phyloP scores from a whole-genome alignment of 2,113 vertebrate genomes.

The Colinus virginianus region DNA sequence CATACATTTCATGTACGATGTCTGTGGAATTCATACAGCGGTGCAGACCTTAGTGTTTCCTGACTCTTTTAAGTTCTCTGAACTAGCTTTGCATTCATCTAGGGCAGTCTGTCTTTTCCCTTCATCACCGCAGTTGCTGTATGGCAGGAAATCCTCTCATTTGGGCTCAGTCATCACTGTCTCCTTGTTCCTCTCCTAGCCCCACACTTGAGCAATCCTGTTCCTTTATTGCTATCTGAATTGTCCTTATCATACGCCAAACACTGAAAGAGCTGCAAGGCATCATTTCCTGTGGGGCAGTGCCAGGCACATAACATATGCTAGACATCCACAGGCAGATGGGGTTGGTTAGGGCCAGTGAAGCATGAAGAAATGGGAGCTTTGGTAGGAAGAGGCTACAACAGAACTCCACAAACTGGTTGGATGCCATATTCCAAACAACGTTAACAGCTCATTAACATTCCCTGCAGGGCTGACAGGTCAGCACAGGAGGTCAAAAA shows the following conservation, averaged over 20 bases:
- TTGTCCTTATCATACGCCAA: conserved; percentile 63
- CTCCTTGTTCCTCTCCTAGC: conserved; percentile 40
- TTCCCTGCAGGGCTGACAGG: conserved; percentile 48
- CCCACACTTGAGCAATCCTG: conserved; percentile 19
- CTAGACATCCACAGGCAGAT: conserved; percentile 67
- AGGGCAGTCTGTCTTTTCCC: not conserved
- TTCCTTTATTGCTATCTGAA: conserved; percentile 60
- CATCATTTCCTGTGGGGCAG: conserved; percentile 59
- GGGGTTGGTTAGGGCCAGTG: conserved; percentile 55
- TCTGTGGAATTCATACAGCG: not conserved
- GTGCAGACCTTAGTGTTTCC: not conserved
- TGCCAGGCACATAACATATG: conserved; percentile 74
- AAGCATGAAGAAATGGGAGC: conserved; percentile 40
- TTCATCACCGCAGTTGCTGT: not conserved
- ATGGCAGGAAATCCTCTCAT: conserved; percentile 44
- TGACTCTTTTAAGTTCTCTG: not conserved
- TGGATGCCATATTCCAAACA: conserved; percentile 22
- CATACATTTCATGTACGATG: not conserved
- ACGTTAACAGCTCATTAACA: conserved; percentile 68
- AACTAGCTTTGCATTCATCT: not conserved
- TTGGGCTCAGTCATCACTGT: not conserved
- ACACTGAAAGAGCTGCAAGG: conserved; percentile 49
- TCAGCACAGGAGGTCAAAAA: conserved; percentile 63
- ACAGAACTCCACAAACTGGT: conserved; percentile 45
- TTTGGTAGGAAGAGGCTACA: conserved; percentile 49